These are phyloP conservation scores for Dicrurus megarhynchus DNA, from an alignment of 2,113 vertebrate species.

Conservation along the genomic window DNA sequence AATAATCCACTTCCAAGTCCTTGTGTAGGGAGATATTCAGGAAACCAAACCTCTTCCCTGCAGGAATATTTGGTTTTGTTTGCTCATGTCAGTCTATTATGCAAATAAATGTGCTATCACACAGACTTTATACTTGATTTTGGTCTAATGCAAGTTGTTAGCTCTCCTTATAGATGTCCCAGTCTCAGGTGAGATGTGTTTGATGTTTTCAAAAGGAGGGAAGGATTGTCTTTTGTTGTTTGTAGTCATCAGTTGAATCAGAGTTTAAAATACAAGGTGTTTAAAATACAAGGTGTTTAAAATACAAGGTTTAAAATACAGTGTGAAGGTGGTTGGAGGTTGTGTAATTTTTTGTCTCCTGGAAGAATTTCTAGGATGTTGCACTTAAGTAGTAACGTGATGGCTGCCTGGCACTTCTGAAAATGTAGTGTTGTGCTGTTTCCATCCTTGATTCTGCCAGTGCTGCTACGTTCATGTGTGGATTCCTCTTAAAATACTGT, in stretches of 20 bases:
- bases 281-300: no score
- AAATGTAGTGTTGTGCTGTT: background rate
- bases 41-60: background rate
- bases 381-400: no score
- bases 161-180: background rate
- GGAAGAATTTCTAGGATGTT: background rate
- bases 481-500: background rate
- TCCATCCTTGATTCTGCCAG: background rate
- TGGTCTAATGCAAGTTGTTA: background rate
- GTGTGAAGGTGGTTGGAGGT: background rate
- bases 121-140: background rate
- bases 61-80: background rate
- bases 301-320: background rate
- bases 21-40: background rate
- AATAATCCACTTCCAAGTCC: background rate
- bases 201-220: background rate
- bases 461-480: accelerated
- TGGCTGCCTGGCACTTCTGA: background rate
- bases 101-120: background rate
- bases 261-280: background rate
- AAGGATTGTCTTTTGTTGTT: background rate
- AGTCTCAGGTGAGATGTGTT: background rate
- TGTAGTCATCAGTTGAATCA: background rate
- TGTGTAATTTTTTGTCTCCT: background rate
- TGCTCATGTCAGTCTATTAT: background rate